These are phyloP conservation scores for Engraulis encrasicolus DNA, from an alignment of 2,113 vertebrate genomes.

Conservation along the genomic window DNA sequence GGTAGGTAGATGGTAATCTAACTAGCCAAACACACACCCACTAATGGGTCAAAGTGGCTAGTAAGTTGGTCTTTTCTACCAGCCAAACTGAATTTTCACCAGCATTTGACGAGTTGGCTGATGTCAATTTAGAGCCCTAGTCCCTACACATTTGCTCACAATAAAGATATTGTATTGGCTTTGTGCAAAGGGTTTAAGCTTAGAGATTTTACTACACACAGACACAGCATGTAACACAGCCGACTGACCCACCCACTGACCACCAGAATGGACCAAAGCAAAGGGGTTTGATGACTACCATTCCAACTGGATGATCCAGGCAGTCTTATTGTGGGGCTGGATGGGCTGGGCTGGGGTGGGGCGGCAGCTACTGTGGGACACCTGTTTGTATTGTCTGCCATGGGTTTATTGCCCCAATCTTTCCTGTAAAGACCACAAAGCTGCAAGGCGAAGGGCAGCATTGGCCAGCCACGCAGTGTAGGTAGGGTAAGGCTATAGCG, in stretches of 20 bases:
- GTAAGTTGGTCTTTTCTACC: too few species aligned
- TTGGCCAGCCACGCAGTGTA: conserved; percentile 23
- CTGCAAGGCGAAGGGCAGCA: conserved; percentile 31
- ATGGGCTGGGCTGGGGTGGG: not conserved
- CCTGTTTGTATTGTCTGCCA: conserved; percentile 54
- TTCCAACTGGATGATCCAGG: not conserved
- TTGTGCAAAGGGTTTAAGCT: too few species aligned
- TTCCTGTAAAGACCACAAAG: conserved; percentile 43
- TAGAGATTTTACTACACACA: not conserved
- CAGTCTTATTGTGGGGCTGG: not conserved
- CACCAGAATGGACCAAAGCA: conserved; percentile 13
- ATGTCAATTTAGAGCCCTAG: too few species aligned
- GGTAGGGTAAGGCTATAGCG: too few species aligned
- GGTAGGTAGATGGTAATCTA: too few species aligned
- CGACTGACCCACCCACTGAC: not conserved
- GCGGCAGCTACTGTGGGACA: too few species aligned
- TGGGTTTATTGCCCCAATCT: conserved; percentile 60
- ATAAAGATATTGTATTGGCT: too few species aligned
- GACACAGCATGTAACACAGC: conserved; percentile 1
- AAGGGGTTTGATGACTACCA: not conserved
- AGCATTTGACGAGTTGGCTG: too few species aligned
- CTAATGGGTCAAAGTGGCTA: too few species aligned
- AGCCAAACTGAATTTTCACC: too few species aligned
- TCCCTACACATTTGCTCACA: too few species aligned
- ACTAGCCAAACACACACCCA: too few species aligned